Percentiles rank a stretch among this genome's conserved stretches.
These are phyloP conservation scores for Tauraco hartlaubi DNA, from an alignment of 2,797 vertebrate genomes.

Conservation along the genomic window DNA sequence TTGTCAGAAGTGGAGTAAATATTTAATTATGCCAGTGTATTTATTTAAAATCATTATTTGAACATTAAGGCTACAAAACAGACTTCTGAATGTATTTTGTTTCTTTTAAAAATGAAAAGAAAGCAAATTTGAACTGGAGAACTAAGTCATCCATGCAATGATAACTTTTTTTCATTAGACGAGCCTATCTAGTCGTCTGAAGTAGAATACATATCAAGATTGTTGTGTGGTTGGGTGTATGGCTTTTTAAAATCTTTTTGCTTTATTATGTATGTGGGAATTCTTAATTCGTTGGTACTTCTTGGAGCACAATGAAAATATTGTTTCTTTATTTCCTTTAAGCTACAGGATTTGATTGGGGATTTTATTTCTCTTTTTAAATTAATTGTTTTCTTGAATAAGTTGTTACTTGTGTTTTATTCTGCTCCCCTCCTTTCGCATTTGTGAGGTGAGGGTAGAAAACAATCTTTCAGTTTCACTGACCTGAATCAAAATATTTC, in stretches of 20 bases:
- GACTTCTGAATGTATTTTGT: background rate
- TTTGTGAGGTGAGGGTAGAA: background rate
- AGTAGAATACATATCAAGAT: background rate
- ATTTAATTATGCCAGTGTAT: background rate
- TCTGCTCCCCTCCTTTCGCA: fast-evolving
- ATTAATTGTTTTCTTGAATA: background rate
- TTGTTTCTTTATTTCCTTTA: background rate
- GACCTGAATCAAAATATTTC: background rate
- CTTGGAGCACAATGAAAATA: background rate
- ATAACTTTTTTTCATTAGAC: background rate
- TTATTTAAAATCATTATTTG: background rate
- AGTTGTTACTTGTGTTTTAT: background rate
- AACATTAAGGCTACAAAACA: background rate
- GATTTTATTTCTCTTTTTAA: background rate
- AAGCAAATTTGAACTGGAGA: background rate
- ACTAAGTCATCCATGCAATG: background rate
- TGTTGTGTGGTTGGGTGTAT: background rate
- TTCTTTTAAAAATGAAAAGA: background rate
- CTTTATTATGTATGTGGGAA: background rate
- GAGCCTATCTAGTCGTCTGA: background rate
- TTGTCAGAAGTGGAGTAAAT: background rate
- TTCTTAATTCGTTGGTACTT: background rate
- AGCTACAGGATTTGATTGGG: background rate
- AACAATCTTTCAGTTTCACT: background rate
- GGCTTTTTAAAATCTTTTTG: fast-evolving